These are phyloP conservation scores for Drosophila nigromelanica DNA, from an alignment of 1,140 invertebrate genomes.

Conservation along the genomic window DNA sequence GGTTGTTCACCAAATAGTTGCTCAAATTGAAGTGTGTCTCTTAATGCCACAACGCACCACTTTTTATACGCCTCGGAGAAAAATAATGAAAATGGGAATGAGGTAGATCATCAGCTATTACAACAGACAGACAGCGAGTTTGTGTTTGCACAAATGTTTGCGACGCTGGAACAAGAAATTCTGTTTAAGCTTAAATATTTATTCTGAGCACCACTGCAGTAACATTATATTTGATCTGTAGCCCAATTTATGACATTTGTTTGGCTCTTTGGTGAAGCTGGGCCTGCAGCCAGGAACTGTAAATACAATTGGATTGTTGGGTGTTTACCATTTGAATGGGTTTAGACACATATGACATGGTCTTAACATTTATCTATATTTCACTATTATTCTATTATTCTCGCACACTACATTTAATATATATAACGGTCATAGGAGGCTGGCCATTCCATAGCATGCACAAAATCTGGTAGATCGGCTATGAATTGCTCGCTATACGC, in stretches of 20 bases:
- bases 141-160: conserved; percentile 67
- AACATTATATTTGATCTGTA: not conserved
- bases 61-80: conserved; percentile 55
- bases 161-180: not conserved
- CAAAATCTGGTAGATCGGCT: conserved; percentile 57
- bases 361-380: not conserved
- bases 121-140: conserved; percentile 19
- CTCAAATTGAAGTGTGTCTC: conserved; percentile 56
- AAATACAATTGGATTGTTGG: too few relatives aligned
- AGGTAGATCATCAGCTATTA: conserved; percentile 12
- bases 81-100: not conserved
- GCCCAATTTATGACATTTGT: conserved; percentile 18
- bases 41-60: conserved; percentile 3
- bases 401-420: conserved; percentile 33
- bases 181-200: conserved; percentile 47
- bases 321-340: too few relatives aligned
- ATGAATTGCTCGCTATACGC: conserved; percentile 41
- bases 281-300: too few relatives aligned
- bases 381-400: conserved; percentile 5
- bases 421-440: conserved; percentile 59
- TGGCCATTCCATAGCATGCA: conserved; percentile 70
- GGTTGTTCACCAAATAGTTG: conserved; percentile 35
- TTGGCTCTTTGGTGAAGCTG: conserved; percentile 2
- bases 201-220: not conserved
- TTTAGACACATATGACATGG: not conserved